Percentiles rank a stretch among this genome's conserved stretches.
phyloP scores from a whole-genome alignment of 2,888 invertebrate genomes.

The Scaptomyza reducta region DNA sequence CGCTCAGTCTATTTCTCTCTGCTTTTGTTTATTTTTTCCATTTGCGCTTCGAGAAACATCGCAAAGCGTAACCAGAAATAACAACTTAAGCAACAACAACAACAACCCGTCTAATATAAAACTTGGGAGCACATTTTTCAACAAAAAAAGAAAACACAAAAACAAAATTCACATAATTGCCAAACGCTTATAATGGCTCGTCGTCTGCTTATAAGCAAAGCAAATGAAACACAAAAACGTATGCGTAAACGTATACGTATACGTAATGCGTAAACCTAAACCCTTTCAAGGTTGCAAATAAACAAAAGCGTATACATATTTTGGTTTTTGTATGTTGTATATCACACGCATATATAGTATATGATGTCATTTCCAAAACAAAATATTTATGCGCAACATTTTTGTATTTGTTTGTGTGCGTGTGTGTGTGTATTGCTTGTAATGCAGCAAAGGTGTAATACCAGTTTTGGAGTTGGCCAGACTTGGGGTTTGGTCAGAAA shows the following conservation, averaged over 20 bases:
- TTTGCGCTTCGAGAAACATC: constrained; percentile 64
- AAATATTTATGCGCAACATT: constrained; percentile 30
- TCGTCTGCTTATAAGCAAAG: constrained; percentile 23
- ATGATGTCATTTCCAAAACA: constrained; percentile 48
- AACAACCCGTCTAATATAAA: constrained; percentile 1
- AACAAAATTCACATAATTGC: constrained; percentile 8
- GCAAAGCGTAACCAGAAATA: constrained; percentile 31
- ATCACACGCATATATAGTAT: background rate
- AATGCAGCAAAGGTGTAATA: constrained; percentile 45
- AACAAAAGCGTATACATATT: constrained; percentile 32
- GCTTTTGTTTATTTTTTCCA: constrained; percentile 70
- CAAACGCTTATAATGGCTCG: background rate
- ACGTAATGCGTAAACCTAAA: constrained; percentile 18
- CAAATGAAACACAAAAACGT: constrained; percentile 25
- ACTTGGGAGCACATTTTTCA: constrained; percentile 20
- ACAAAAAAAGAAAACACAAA: background rate
- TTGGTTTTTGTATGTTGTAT: background rate
- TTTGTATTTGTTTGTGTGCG: no score
- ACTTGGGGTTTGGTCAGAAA: background rate
- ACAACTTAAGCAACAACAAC: constrained; percentile 17
- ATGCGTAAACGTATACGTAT: constrained; percentile 38
- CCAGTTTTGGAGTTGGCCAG: constrained; percentile 37
- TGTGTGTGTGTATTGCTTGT: no score
- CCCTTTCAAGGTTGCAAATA: constrained; percentile 49
- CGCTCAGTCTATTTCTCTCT: constrained; percentile 14